Evolutionary conservation across 2,888 invertebrate genomes (phyloP), one percentile per base, ranked within the genome.

Genomic region (Eupithecia vulgata): DNA sequence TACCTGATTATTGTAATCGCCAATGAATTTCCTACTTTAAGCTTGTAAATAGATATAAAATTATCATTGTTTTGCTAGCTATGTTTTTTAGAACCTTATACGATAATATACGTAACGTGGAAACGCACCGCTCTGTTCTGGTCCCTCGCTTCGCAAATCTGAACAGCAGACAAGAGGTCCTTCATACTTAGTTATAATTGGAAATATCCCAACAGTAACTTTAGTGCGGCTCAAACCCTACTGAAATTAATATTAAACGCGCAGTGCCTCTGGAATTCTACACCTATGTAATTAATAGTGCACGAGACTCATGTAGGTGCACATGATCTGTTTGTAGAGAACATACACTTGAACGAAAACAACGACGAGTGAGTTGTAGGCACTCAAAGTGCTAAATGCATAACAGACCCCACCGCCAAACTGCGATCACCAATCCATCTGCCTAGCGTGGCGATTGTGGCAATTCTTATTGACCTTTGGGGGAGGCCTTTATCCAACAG

Each of bases 161-260:
- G 48, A 64, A 72, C 71, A 70, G 72, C 61, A 64, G 75, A 72
- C 74, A 67, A 72, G 72, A 52, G 72, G 40, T 70, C 70, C 67
- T 75, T 42, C 72, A 61, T 68, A 72, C 70, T 65, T 67, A 70
- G 48, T 70, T 70, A 72, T 71, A 73, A 74, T 77, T 77, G 73
- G 69, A 71, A 71, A 76, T 73, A 73, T 64, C 62, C 68, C 52
- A 71, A 61, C 61, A 30, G 65, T 61, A 40, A 71, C 71, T 69
- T 71, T 13, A 67, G 68, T 66, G 7, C 13, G 65, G 21, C 42
- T 40, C 25, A 65, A 65, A 35, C 3, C 30, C 8, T 17, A n/a
- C 25, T 42, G 25, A 21, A 12, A 40, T 42, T 65, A 65, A 15
- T 65, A 40, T 21, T 64, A 21, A 64, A 34, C 17, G 17, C 34